Evolutionary conservation across 2,113 vertebrate genomes (phyloP).

Genomic region (Balaeniceps rex): DNA sequence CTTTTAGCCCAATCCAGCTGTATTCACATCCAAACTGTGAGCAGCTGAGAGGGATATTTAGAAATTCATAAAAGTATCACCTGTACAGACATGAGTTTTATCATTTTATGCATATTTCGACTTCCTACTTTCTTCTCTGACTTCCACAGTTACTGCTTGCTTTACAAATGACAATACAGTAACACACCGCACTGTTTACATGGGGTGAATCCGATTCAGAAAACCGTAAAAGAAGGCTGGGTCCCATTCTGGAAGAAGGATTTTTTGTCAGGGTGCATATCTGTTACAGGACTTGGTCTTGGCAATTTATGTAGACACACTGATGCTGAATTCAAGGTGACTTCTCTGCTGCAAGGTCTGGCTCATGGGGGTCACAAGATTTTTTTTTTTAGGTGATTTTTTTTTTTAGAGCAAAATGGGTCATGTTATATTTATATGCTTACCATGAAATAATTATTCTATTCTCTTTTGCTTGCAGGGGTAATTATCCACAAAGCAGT

Average conservation of each 20-base stretch:
- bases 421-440: background rate
- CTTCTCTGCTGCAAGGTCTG: background rate
- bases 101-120: background rate
- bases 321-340: background rate
- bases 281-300: background rate
- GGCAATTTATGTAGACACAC: background rate
- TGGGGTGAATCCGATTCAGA: background rate
- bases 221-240: background rate
- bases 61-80: background rate
- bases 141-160: background rate
- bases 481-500: background rate
- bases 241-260: background rate
- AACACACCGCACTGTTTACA: background rate
- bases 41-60: background rate
- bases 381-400: background rate
- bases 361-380: background rate
- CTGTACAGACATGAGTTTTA: background rate
- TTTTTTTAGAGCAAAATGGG: background rate
- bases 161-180: background rate
- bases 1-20: background rate
- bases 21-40: background rate
- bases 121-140: background rate
- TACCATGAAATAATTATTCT: background rate
- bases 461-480: background rate
- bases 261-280: background rate